A percentile compares a stretch with the other conserved stretches of the same genome.
Evolutionary conservation across 2,888 invertebrate species (phyloP).

Genomic region (Caenorhabditis sp.): DNA sequence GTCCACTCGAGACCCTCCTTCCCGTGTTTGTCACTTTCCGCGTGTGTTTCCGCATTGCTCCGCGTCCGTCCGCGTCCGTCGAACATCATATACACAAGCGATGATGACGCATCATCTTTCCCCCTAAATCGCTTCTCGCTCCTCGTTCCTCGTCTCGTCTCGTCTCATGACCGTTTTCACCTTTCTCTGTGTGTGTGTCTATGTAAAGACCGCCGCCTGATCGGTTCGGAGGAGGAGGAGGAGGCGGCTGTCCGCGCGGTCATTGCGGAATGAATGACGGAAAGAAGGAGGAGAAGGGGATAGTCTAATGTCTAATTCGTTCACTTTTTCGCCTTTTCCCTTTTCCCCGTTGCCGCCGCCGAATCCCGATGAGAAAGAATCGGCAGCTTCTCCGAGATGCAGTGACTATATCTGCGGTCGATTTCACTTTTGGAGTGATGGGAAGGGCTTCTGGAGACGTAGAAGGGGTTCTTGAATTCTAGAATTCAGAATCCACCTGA

Average conservation of each 20-base stretch:
- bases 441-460: no score
- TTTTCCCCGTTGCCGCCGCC: no score
- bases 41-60: conserved; percentile 23
- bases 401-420: conserved; percentile 22
- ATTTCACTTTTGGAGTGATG: neutral
- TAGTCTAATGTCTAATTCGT: conserved; percentile 12
- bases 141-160: neutral
- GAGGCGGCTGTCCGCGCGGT: conserved; percentile 1
- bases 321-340: neutral
- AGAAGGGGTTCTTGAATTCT: no score
- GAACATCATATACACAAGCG: conserved; percentile 21
- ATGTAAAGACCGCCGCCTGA: neutral
- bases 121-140: conserved; percentile 2
- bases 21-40: conserved; percentile 30
- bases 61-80: conserved; percentile 3
- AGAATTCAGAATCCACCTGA: no score
- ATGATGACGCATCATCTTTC: conserved; percentile 18
- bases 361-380: no score
- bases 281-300: neutral
- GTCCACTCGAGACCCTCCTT: conserved; percentile 27
- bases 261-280: conserved; percentile 6
- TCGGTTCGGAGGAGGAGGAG: no score
- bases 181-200: neutral
- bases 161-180: conserved; percentile 33
- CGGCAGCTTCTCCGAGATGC: no score